phyloP scores from a whole-genome alignment of 2,797 vertebrate species.

The Peromyscus melanophrys region DNA sequence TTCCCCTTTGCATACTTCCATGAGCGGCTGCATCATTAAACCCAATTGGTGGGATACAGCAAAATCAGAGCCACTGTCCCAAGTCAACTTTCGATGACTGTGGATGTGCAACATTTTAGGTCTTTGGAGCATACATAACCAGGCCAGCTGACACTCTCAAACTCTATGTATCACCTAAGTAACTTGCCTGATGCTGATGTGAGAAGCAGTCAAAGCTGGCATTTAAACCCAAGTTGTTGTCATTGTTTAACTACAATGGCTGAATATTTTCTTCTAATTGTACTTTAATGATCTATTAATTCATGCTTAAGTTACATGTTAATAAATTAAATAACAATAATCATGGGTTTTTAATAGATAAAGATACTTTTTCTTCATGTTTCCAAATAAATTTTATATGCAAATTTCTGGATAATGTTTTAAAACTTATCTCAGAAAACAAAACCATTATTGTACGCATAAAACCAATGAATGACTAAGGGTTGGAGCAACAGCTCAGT shows the following conservation, averaged over 20 bases:
- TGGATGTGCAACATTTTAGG: not conserved
- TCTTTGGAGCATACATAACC: not conserved
- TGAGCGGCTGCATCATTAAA: not conserved
- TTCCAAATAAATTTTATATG: slow-evolving; percentile 56
- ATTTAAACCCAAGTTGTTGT: slow-evolving; percentile 7
- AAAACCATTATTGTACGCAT: not conserved
- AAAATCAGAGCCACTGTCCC: not conserved
- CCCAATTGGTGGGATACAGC: not conserved
- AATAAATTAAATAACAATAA: slow-evolving; percentile 15
- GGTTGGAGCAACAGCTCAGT: not conserved
- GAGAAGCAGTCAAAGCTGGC: not conserved
- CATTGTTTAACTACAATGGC: not conserved
- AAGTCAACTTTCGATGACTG: not conserved
- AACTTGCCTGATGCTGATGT: not conserved
- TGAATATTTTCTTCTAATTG: slow-evolving; percentile 37
- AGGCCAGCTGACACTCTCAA: not conserved
- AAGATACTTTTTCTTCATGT: slow-evolving; percentile 38
- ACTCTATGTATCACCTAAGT: not conserved
- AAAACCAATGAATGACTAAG: not conserved
- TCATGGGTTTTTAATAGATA: slow-evolving; percentile 1
- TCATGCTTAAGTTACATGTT: not conserved
- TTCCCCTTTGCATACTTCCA: not conserved
- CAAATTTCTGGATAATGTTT: slow-evolving; percentile 32
- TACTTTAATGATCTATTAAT: slow-evolving; percentile 33
- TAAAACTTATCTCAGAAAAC: slow-evolving; percentile 43